phyloP scores from a whole-genome alignment of 92 coral and sea anemone genomes.

The Anthopleura xanthogrammica region DNA sequence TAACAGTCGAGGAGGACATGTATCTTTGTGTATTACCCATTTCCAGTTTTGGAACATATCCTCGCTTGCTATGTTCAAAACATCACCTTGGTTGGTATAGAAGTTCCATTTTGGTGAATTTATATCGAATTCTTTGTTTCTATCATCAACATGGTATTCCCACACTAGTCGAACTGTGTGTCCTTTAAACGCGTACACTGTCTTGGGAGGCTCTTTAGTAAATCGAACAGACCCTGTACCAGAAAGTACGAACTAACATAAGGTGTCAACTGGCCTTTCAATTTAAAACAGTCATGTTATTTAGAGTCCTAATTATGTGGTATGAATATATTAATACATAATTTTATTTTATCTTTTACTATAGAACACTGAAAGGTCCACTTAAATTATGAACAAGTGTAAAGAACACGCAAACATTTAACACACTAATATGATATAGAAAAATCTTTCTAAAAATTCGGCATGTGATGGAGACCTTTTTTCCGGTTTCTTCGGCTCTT shows the following conservation, averaged over 20 bases:
- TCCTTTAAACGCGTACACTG: background rate
- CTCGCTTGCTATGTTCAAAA: background rate
- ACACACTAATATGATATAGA: too few species aligned
- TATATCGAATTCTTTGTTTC: background rate
- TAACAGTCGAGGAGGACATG: background rate
- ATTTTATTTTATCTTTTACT: too few species aligned
- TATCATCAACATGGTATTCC: slow-evolving; percentile 10
- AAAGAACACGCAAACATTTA: too few species aligned
- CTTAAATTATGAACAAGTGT: too few species aligned
- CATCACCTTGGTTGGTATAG: background rate
- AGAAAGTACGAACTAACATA: background rate
- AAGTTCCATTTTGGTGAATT: slow-evolving; percentile 6
- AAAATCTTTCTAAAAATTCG: too few species aligned
- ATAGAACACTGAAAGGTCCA: too few species aligned
- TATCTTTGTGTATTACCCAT: background rate
- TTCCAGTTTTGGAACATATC: background rate
- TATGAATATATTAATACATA: too few species aligned
- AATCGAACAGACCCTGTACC: background rate
- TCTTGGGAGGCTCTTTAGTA: background rate
- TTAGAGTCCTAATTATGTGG: too few species aligned
- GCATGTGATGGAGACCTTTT: too few species aligned
- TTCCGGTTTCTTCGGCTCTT: too few species aligned
- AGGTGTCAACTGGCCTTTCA: too few species aligned
- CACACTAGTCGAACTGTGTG: background rate
- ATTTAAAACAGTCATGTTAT: too few species aligned